These are phyloP conservation scores for Zaprionus africanus DNA, from an alignment of 1,140 invertebrate genomes.

Conservation along the genomic window DNA sequence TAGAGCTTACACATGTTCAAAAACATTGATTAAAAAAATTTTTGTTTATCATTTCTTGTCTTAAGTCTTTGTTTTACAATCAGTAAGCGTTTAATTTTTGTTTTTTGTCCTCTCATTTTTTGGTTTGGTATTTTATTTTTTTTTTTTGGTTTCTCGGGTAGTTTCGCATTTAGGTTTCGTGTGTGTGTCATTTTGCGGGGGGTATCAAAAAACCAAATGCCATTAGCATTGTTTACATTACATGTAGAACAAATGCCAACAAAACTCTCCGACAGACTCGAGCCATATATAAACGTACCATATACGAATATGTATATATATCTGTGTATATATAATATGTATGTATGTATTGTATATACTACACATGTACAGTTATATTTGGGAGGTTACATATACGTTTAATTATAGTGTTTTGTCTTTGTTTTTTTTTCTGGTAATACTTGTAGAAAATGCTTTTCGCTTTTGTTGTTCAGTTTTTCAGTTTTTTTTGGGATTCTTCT, in stretches of 20 bases:
- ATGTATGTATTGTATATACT: slow-evolving; percentile 6
- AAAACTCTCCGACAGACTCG: not conserved
- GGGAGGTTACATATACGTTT: slow-evolving; percentile 13
- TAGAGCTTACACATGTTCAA: slow-evolving; percentile 49
- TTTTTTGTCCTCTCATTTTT: slow-evolving; percentile 17
- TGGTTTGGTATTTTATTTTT: slow-evolving; percentile 19
- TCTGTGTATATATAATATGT: slow-evolving; percentile 28
- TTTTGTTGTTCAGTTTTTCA: slow-evolving; percentile 8
- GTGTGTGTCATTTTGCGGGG: slow-evolving; percentile 26
- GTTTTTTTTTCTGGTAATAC: slow-evolving; percentile 52
- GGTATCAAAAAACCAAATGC: slow-evolving; percentile 65
- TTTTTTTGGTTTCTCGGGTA: slow-evolving; percentile 16
- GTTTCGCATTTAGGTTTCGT: slow-evolving; percentile 14
- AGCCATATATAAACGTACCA: not conserved
- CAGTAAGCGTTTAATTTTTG: slow-evolving; percentile 73
- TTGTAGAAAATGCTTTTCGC: slow-evolving; percentile 61
- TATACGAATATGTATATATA: slow-evolving; percentile 16
- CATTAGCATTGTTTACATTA: slow-evolving; percentile 49
- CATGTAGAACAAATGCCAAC: slow-evolving; percentile 30
- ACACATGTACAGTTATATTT: slow-evolving; percentile 21
- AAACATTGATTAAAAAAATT: slow-evolving; percentile 52
- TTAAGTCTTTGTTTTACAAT: slow-evolving; percentile 82
- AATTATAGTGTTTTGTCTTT: slow-evolving; percentile 31
- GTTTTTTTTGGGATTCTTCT: slow-evolving; percentile 29
- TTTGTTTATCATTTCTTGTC: slow-evolving; percentile 45